Percentiles rank a stretch among this genome's conserved stretches.
These are phyloP conservation scores for Hedya salicella DNA, from an alignment of 2,888 invertebrate species.

Conservation along the genomic window DNA sequence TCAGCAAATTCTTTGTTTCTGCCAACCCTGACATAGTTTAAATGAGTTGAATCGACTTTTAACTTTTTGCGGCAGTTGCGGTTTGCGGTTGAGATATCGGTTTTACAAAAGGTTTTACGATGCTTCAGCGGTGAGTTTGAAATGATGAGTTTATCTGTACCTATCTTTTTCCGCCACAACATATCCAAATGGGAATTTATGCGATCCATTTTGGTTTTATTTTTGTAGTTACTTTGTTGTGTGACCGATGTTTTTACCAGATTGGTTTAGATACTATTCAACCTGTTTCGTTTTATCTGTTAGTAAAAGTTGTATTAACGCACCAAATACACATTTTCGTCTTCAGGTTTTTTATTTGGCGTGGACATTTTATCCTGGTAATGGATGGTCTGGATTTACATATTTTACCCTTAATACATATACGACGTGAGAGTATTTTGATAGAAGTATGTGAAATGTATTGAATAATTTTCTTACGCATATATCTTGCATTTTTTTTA, in stretches of 20 bases:
- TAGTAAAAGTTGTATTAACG: not conserved
- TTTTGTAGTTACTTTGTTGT: conserved; percentile 16
- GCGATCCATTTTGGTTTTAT: conserved; percentile 18
- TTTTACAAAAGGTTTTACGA: conserved; percentile 20
- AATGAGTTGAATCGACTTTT: conserved; percentile 37
- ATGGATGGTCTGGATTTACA: conserved; percentile 1
- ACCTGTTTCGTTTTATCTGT: conserved; percentile 20
- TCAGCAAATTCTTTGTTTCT: conserved; percentile 29
- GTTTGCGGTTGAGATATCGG: conserved; percentile 29
- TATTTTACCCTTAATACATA: not conserved
- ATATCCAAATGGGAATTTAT: conserved; percentile 4
- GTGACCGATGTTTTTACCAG: conserved; percentile 10
- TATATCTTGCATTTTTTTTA: not conserved
- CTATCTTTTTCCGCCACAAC: not conserved
- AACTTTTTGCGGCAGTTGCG: conserved; percentile 28
- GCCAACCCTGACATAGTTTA: conserved; percentile 18
- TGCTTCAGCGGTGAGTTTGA: conserved; percentile 4
- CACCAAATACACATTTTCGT: conserved; percentile 11
- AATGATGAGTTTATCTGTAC: conserved; percentile 25
- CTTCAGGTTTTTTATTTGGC: conserved; percentile 6
- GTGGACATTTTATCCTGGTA: not conserved
- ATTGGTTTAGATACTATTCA: conserved; percentile 26
- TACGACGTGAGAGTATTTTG: not conserved
- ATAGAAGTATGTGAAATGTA: not conserved
- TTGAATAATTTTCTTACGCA: not conserved